Evolutionary conservation across 2,113 vertebrate species (phyloP).

Genomic region (Eurypyga helias): DNA sequence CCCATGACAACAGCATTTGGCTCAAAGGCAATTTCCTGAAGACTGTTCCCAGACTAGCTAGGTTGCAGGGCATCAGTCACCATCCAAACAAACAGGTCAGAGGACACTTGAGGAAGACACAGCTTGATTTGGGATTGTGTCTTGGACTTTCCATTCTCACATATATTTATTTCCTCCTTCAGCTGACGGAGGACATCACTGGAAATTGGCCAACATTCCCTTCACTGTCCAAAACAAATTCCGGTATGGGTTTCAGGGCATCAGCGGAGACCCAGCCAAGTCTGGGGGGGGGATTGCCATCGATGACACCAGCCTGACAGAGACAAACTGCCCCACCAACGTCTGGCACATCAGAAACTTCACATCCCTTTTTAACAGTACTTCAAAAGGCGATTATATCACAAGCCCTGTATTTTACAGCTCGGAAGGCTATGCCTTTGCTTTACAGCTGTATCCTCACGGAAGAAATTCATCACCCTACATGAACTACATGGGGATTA

Average conservation of each 20-base stretch:
- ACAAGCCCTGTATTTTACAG: background rate
- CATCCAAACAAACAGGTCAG: background rate
- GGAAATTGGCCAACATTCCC: background rate
- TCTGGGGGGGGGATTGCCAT: background rate
- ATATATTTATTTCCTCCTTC: background rate
- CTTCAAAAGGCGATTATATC: background rate
- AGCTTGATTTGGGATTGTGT: background rate
- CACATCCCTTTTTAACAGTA: background rate
- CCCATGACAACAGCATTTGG: background rate
- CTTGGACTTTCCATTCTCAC: background rate
- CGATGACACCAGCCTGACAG: background rate
- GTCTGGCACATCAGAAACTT: slow-evolving; percentile 8
- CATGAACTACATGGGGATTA: background rate
- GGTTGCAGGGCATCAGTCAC: background rate
- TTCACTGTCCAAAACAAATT: background rate
- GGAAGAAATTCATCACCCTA: background rate
- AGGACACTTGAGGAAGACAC: background rate
- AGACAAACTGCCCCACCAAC: background rate
- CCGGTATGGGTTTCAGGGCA: background rate
- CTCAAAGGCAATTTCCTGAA: background rate
- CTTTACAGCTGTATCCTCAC: background rate
- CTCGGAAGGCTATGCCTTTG: background rate
- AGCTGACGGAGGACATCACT: background rate
- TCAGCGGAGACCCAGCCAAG: background rate
- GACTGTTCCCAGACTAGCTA: background rate